These are phyloP conservation scores for Ophthalmolycus amberensis DNA, from an alignment of 2,113 vertebrate species.

Conservation along the genomic window DNA sequence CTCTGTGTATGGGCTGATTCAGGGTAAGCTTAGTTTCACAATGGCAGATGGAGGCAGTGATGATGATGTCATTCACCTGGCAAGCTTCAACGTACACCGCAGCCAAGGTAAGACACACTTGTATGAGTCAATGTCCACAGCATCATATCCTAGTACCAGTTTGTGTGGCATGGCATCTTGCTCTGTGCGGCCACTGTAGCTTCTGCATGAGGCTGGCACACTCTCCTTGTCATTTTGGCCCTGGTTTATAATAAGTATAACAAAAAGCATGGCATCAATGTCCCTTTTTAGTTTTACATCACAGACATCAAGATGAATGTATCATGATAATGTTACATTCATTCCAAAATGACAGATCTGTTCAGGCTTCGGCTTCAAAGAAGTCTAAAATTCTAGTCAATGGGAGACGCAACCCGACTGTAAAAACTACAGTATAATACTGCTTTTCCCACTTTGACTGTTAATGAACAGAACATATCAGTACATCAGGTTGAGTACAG, in stretches of 20 bases:
- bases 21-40: slow-evolving; percentile 68
- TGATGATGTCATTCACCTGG: slow-evolving; percentile 90
- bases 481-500: neutral
- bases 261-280: neutral
- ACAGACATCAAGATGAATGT: neutral
- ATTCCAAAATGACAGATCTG: neutral
- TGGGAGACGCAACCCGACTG: neutral
- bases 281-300: neutral
- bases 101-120: slow-evolving; percentile 84
- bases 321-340: neutral
- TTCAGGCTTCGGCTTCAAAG: neutral
- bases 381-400: neutral
- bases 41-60: slow-evolving; percentile 91
- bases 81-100: slow-evolving; percentile 88
- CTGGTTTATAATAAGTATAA: neutral
- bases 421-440: neutral
- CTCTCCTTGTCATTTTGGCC: neutral
- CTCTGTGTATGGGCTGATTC: slow-evolving; percentile 46
- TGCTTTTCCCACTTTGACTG: neutral
- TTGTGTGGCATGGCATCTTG: neutral
- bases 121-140: neutral
- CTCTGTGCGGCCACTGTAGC: neutral
- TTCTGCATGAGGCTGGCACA: neutral
- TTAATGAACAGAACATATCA: neutral
- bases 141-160: neutral